phyloP scores from a whole-genome alignment of 2,888 invertebrate genomes.

The Sympetrum striolatum region DNA sequence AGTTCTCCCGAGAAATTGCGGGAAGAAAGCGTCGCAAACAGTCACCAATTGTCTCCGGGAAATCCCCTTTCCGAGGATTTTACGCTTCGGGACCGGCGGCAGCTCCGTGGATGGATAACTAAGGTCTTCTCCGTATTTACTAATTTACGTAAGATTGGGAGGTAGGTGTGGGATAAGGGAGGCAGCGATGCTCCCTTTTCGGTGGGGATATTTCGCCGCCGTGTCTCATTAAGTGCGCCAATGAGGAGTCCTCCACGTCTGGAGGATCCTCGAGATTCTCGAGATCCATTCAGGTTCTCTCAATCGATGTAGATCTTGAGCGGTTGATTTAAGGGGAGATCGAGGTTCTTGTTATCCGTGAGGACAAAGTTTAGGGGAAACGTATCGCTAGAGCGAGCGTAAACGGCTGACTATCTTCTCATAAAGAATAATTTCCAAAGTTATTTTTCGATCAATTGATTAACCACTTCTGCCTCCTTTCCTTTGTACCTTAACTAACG shows the following conservation, averaged over 20 bases:
- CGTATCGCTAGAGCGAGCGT: neutral
- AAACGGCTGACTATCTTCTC: neutral
- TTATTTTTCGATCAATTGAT: too few species aligned
- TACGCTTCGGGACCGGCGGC: neutral
- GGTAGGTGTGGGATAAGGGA: neutral
- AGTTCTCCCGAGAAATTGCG: too few species aligned
- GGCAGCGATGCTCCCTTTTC: neutral
- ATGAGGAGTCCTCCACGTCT: neutral
- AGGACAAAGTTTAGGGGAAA: neutral
- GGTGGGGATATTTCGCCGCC: neutral
- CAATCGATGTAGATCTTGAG: neutral
- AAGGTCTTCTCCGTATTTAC: neutral
- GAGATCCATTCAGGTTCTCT: neutral
- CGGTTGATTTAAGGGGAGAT: neutral
- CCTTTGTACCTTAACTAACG: too few species aligned
- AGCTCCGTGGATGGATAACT: neutral
- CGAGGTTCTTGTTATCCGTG: neutral
- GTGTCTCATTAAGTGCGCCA: constrained; percentile 16
- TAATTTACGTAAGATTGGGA: neutral
- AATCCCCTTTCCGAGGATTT: neutral
- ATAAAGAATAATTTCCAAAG: too few species aligned
- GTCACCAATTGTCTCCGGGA: neutral
- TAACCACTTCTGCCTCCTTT: too few species aligned
- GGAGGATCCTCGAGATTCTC: too few species aligned
- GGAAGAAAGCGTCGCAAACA: neutral